phyloP scores from a whole-genome alignment of 2,888 invertebrate species.

The Nesidiocoris tenuis region DNA sequence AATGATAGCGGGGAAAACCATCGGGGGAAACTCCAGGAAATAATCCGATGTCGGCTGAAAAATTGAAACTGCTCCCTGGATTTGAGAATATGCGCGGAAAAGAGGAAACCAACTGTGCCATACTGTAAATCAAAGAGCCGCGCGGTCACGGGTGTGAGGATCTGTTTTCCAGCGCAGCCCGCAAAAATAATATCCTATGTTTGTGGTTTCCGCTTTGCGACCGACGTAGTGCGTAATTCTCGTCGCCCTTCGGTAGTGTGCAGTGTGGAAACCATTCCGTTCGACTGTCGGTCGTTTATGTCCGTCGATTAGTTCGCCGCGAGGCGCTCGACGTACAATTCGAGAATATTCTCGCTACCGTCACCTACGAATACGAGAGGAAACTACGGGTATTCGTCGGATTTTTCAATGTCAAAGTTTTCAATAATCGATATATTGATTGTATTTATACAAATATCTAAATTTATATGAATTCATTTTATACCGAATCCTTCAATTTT shows the following conservation, averaged over 20 bases:
- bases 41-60: not conserved
- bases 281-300: not conserved
- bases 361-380: no score
- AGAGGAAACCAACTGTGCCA: not conserved
- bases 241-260: not conserved
- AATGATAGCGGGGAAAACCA: no score
- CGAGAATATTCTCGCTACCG: not conserved
- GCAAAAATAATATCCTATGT: not conserved
- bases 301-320: not conserved
- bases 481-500: no score
- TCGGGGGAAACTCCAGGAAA: no score
- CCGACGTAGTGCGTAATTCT: not conserved
- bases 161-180: not conserved
- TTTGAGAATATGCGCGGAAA: not conserved
- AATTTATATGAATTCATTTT: no score
- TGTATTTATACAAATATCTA: no score
- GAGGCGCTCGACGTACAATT: no score
- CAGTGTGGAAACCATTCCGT: not conserved
- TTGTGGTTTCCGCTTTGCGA: not conserved
- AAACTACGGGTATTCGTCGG: no score
- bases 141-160: not conserved
- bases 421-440: no score
- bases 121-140: not conserved
- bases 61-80: not conserved
- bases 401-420: no score